phyloP scores from a whole-genome alignment of 1,140 invertebrate genomes.

The Papilio polytes region DNA sequence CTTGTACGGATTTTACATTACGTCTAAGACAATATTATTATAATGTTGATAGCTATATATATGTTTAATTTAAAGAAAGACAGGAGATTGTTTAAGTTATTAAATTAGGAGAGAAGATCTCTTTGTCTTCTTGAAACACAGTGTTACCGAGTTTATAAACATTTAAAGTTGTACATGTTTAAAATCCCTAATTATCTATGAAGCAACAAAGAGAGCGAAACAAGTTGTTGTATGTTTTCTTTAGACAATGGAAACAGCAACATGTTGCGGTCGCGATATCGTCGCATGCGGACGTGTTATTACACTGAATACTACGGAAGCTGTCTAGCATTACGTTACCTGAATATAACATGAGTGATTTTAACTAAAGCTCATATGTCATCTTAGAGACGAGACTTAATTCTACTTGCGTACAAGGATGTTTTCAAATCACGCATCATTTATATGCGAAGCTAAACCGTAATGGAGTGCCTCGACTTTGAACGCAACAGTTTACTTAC shows the following conservation, averaged over 20 bases:
- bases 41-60: too few relatives aligned
- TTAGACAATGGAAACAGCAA: constrained; percentile 32
- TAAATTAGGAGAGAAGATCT: too few relatives aligned
- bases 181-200: too few relatives aligned
- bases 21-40: not conserved
- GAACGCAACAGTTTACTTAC: too few relatives aligned
- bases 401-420: constrained; percentile 10
- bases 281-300: constrained; percentile 64
- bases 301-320: constrained; percentile 64
- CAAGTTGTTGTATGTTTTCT: too few relatives aligned
- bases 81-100: too few relatives aligned
- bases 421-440: not conserved
- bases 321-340: constrained; percentile 59
- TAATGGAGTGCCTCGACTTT: not conserved
- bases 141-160: too few relatives aligned
- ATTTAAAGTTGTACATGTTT: too few relatives aligned
- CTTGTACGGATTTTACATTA: not conserved
- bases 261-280: constrained; percentile 58
- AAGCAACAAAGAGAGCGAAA: too few relatives aligned
- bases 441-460: constrained; percentile 50
- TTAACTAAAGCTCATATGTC: constrained; percentile 7
- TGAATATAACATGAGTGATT: constrained; percentile 56
- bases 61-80: too few relatives aligned
- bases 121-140: too few relatives aligned
- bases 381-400: not conserved